phyloP scores from a whole-genome alignment of 2,113 vertebrate genomes.

The Ophiodon elongatus region DNA sequence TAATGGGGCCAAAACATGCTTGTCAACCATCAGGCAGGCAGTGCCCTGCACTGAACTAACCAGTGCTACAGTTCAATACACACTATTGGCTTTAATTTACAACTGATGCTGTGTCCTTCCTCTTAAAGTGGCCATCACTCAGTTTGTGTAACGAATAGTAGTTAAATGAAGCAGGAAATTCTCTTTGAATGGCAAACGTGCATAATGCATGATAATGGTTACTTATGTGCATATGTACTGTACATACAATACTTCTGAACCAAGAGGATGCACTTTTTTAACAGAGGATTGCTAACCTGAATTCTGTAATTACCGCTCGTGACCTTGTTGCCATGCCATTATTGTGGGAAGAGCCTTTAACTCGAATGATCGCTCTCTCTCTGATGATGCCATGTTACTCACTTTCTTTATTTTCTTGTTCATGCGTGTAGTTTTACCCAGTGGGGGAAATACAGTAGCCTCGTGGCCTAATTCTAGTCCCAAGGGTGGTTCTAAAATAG shows the following conservation, averaged over 20 bases:
- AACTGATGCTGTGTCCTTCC: constrained; percentile 29
- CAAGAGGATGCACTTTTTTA: background rate
- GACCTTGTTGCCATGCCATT: constrained; percentile 22
- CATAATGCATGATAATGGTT: constrained; percentile 35
- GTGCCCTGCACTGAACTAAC: constrained; percentile 16
- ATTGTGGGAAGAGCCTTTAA: background rate
- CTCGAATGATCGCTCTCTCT: background rate
- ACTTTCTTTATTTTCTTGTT: constrained; percentile 23
- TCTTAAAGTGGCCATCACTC: constrained; percentile 33
- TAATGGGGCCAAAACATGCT: background rate
- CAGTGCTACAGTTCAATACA: constrained; percentile 58
- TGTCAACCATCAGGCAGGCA: constrained; percentile 28
- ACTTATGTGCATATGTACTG: background rate
- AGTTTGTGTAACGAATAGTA: background rate
- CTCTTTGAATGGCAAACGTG: constrained; percentile 35
- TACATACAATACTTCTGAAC: background rate
- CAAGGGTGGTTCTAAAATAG: constrained; percentile 74
- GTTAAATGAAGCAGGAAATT: background rate
- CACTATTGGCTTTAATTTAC: constrained; percentile 48
- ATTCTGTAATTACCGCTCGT: constrained; percentile 1
- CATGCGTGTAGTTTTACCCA: constrained; percentile 59
- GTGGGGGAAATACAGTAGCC: constrained; percentile 64
- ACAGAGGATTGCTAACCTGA: background rate
- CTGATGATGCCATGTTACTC: background rate
- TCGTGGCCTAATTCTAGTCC: constrained; percentile 76